A percentile compares a stretch with the other conserved stretches of the same genome.
Evolutionary conservation across 2,113 vertebrate species (phyloP).

Genomic region (Regulus satrapa): DNA sequence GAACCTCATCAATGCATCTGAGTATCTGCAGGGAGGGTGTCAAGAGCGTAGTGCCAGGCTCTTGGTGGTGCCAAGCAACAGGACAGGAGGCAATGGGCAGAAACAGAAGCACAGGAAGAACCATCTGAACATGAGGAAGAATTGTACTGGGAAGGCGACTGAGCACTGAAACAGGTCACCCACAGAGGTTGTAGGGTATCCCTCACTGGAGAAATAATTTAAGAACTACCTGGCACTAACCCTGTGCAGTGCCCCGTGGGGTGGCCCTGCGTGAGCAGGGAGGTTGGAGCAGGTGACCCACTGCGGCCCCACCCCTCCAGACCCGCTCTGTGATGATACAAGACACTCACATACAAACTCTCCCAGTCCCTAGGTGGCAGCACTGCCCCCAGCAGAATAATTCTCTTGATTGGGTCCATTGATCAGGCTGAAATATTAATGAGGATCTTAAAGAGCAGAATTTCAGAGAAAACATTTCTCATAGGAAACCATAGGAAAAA

Average conservation of each 20-base stretch:
- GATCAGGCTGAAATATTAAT: neutral
- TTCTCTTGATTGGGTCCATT: neutral
- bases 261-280: neutral
- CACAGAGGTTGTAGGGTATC: neutral
- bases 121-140: neutral
- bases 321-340: neutral
- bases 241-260: neutral
- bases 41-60: neutral
- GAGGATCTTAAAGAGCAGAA: neutral
- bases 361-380: neutral
- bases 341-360: neutral
- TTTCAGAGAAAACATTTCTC: neutral
- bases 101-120: neutral
- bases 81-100: neutral
- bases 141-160: neutral
- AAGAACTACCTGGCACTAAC: neutral
- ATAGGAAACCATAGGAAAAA: neutral
- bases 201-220: neutral
- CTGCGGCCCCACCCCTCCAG: neutral
- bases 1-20: neutral
- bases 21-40: neutral
- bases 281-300: neutral
- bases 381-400: neutral
- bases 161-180: neutral
- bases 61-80: neutral